Percentiles rank a stretch among this genome's conserved stretches.
phyloP scores from a whole-genome alignment of 2,888 invertebrate genomes.

The Cotesia congregata region DNA sequence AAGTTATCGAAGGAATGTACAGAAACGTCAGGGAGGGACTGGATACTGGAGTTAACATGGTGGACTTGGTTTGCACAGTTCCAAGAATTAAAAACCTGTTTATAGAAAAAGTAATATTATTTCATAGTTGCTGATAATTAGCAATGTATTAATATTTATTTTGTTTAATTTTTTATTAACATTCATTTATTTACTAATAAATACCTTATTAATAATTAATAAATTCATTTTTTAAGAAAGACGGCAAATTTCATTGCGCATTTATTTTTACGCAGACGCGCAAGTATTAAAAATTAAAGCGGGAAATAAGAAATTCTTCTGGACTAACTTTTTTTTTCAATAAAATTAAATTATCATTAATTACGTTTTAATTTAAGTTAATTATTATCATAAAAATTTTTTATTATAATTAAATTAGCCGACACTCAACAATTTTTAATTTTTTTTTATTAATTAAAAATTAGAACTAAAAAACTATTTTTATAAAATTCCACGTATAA shows the following conservation, averaged over 20 bases:
- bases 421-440: too few species aligned
- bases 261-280: not conserved
- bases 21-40: slow-evolving; percentile 13
- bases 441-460: too few species aligned
- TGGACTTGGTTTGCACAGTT: slow-evolving; percentile 3
- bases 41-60: slow-evolving; percentile 38
- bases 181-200: not conserved
- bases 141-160: not conserved
- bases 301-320: slow-evolving; percentile 6
- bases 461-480: too few species aligned
- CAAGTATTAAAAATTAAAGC: not conserved
- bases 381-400: too few species aligned
- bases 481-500: too few species aligned
- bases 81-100: slow-evolving; percentile 21
- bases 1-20: slow-evolving; percentile 15
- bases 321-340: not conserved
- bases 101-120: not conserved
- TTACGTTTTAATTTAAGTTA: too few species aligned
- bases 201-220: not conserved
- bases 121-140: not conserved
- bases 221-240: slow-evolving; percentile 1
- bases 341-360: too few species aligned
- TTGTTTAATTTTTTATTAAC: not conserved
- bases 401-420: too few species aligned
- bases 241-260: not conserved